Evolutionary conservation across 2,797 vertebrate genomes (phyloP).

Genomic region (Glyptemys insculpta): DNA sequence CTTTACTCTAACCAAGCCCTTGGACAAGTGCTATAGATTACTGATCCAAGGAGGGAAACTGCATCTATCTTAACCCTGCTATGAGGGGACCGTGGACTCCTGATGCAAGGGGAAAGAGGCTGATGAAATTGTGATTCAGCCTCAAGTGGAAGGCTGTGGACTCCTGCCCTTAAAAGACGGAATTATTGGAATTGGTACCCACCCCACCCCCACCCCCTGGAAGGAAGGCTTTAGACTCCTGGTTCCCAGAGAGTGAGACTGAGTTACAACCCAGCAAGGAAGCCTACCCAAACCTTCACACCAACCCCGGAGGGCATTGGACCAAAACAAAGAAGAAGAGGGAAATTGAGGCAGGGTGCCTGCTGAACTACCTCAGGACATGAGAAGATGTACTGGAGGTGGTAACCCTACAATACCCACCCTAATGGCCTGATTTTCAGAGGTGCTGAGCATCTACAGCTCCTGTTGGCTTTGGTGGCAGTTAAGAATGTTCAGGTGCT

Average conservation of each 20-base stretch:
- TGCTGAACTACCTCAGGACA: not conserved
- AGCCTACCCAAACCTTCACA: not conserved
- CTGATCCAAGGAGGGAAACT: not conserved
- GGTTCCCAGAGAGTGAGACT: not conserved
- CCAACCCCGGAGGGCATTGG: not conserved
- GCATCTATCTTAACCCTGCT: not conserved
- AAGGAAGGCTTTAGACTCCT: not conserved
- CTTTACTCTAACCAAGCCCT: not conserved
- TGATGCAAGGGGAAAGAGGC: not conserved
- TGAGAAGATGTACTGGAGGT: no score
- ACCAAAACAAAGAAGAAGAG: not conserved
- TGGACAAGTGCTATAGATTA: not conserved
- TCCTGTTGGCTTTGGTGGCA: not conserved
- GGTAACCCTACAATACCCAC: not conserved
- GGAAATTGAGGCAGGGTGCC: not conserved
- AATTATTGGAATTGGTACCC: not conserved
- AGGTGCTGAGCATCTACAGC: not conserved
- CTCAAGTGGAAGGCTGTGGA: not conserved
- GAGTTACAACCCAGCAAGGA: no score
- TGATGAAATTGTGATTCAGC: not conserved
- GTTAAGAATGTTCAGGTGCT: not conserved
- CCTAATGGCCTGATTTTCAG: not conserved
- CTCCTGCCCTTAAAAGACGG: not conserved
- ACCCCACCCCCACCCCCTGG: not conserved
- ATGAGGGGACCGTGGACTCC: not conserved